A percentile compares a stretch with the other conserved stretches of the same genome.
Conservation (phyloP, 2,113 vertebrate genomes). For the Elanus axillaris region DNA sequence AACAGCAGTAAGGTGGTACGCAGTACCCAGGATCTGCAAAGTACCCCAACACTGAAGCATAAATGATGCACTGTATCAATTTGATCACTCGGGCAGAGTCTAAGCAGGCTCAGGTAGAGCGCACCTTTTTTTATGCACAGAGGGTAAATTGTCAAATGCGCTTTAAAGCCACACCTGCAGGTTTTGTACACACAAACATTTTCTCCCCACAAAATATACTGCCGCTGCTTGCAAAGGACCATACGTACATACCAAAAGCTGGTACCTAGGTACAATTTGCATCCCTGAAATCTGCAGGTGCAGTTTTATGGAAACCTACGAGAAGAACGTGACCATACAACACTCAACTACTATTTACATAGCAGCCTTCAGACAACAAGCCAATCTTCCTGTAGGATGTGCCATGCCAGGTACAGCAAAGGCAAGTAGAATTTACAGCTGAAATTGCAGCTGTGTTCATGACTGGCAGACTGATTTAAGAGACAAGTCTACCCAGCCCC, state of each 20-base stretch:
- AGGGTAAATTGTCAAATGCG: neutral
- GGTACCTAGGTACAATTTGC: neutral
- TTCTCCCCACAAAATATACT: neutral
- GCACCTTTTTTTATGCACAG: neutral
- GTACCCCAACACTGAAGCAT: neutral
- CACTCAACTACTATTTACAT: neutral
- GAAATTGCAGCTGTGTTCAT: neutral
- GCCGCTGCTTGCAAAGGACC: neutral
- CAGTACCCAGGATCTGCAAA: neutral
- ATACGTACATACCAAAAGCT: neutral
- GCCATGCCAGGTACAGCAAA: neutral
- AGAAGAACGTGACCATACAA: neutral
- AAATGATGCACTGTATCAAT: neutral
- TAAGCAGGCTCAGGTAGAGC: neutral
- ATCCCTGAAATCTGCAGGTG: neutral
- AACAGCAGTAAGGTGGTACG: neutral
- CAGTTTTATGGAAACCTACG: neutral
- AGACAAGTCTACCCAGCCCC: neutral
- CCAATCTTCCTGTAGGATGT: neutral
- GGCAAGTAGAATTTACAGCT: neutral
- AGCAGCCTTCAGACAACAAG: neutral
- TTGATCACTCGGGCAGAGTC: neutral
- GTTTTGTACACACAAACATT: neutral
- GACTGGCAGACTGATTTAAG: neutral
- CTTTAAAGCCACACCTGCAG: slow-evolving; percentile 16